phyloP scores from a whole-genome alignment of 2,797 vertebrate genomes.

The Rhabdomys pumilio region DNA sequence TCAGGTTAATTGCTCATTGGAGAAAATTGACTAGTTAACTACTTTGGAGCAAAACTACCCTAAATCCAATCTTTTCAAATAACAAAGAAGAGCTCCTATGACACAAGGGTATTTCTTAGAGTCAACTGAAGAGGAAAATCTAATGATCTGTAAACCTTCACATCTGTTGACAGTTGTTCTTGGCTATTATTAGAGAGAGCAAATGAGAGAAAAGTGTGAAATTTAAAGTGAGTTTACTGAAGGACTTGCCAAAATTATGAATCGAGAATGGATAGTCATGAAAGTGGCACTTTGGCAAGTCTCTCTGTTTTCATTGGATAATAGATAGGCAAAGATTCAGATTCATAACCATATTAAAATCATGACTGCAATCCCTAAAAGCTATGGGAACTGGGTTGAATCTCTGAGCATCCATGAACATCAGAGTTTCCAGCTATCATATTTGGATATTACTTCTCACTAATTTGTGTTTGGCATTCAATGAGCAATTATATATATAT shows the following conservation, averaged over 20 bases:
- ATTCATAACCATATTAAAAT: slow-evolving; percentile 46
- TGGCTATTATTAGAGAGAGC: slow-evolving; percentile 59
- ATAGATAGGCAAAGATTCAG: not conserved
- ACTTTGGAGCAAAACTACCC: slow-evolving; percentile 72
- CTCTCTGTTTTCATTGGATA: slow-evolving; percentile 24
- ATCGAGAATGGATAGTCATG: not conserved
- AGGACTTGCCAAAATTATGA: slow-evolving; percentile 66
- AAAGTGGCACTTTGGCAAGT: not conserved
- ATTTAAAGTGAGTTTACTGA: slow-evolving; percentile 67
- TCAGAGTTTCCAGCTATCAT: not conserved
- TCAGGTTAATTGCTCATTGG: slow-evolving; percentile 80
- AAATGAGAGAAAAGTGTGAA: slow-evolving; percentile 64
- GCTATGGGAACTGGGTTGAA: not conserved
- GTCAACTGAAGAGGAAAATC: slow-evolving; percentile 75
- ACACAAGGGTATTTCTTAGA: slow-evolving; percentile 71
- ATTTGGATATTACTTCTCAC: not conserved
- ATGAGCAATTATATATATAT: not conserved
- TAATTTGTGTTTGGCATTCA: not conserved
- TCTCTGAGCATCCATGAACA: not conserved
- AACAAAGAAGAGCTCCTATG: slow-evolving; percentile 80
- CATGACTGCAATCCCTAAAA: not conserved
- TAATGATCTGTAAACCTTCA: slow-evolving; percentile 88
- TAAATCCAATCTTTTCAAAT: slow-evolving; percentile 75
- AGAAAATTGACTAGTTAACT: slow-evolving; percentile 78
- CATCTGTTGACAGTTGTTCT: slow-evolving; percentile 84